A percentile compares a stretch with the other conserved stretches of the same genome.
Conservation (phyloP, 2,888 invertebrate species). For the Junonia oenone region DNA sequence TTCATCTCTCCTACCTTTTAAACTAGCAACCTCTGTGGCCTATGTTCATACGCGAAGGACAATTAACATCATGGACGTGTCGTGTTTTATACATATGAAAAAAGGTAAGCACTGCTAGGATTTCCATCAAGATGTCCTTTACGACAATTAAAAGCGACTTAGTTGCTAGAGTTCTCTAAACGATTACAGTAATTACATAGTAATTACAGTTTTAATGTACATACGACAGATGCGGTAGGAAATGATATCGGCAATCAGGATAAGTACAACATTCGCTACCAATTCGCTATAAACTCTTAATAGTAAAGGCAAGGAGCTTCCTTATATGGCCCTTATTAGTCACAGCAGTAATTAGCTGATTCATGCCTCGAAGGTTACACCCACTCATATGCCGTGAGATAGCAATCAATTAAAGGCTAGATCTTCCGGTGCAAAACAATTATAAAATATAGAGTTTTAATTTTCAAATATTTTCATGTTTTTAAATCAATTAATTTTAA, state of each 20-base stretch:
- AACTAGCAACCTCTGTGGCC: no score
- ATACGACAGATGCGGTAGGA: neutral
- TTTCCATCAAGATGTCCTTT: neutral
- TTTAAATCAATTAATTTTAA: no score
- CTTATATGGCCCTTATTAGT: constrained; percentile 43
- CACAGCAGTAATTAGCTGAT: constrained; percentile 39
- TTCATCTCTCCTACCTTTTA: no score
- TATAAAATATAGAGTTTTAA: neutral
- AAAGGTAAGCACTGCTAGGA: no score
- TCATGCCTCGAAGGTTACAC: constrained; percentile 59
- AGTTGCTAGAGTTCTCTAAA: neutral
- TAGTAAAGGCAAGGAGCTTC: constrained; percentile 32
- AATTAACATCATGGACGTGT: no score
- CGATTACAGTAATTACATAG: no score
- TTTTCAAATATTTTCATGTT: neutral
- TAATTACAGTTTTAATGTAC: neutral
- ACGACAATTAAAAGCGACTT: neutral
- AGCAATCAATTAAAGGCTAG: constrained; percentile 23
- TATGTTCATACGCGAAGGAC: no score
- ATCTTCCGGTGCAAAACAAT: constrained; percentile 39
- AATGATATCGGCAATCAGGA: constrained; percentile 1
- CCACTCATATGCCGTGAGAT: constrained; percentile 27
- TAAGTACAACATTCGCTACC: constrained; percentile 6
- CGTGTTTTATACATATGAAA: no score
- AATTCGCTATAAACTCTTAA: constrained; percentile 4